Evolutionary conservation across 2,113 vertebrate species (phyloP).

Genomic region (Paedocypris sp.): DNA sequence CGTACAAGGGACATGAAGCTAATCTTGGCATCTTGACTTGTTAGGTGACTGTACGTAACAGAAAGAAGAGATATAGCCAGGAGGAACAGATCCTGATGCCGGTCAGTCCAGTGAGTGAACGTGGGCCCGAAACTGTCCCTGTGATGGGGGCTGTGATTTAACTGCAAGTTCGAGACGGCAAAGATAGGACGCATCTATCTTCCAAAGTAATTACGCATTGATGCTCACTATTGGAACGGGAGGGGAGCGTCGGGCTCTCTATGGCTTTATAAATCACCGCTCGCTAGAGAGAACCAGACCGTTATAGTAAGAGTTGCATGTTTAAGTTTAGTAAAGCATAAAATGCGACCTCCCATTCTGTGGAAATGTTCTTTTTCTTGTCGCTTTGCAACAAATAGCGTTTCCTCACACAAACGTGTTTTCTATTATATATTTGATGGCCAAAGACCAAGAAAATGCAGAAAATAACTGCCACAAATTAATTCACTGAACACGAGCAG

Average conservation of each 20-base stretch:
- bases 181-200: constrained; percentile 34
- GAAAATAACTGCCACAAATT: too few species aligned
- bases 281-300: background rate
- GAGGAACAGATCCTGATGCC: background rate
- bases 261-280: constrained; percentile 36
- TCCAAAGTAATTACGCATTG: constrained; percentile 40
- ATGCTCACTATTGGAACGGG: constrained; percentile 25
- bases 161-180: constrained; percentile 21
- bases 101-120: background rate
- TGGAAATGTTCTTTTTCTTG: background rate
- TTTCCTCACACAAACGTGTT: too few species aligned
- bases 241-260: constrained; percentile 10
- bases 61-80: background rate
- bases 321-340: background rate
- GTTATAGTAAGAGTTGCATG: constrained; percentile 5
- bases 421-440: too few species aligned
- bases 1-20: background rate
- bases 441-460: too few species aligned
- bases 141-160: constrained; percentile 30
- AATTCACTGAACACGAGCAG: background rate
- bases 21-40: constrained; percentile 6
- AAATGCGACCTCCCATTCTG: background rate
- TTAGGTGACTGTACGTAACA: background rate
- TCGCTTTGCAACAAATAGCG: too few species aligned
- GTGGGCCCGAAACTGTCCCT: constrained; percentile 2